Evolutionary conservation across 2,113 vertebrate species (phyloP), one percentile per base, ranked within the genome.

Genomic region (Callionymus lyra): DNA sequence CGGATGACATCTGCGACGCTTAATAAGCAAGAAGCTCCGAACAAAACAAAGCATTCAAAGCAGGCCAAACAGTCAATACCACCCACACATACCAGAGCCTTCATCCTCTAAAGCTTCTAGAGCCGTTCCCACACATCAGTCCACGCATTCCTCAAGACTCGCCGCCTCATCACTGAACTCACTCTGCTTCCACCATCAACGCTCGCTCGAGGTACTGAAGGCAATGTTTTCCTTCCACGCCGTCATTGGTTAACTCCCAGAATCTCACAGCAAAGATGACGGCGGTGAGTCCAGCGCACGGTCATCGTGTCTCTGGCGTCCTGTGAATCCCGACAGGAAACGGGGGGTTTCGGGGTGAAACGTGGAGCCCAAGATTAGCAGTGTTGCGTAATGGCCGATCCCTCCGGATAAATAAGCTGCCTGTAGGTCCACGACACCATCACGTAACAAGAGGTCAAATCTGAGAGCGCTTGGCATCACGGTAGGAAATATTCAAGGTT

Each of bases 21-120:
- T 69, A 46, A 67, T 48, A 52, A 55, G 54, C 33, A 42, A 53
- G 61, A 58, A 63, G 54, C 36, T 44, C 31, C 13, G 50, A 44
- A 59, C 52, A 80, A 68, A 79, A 76, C 69, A 31, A 56, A 50
- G 42, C 63, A 63, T 69, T 81, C 61, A 72, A 56, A 65, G 51
- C 18, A 74, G 55, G 68, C 55, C 64, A 73, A 71, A 64, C 52
- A 62, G 61, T 69, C 72, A 68, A 56, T 46, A 46, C 43, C 52
- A 48, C 59, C 60, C 56, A 68, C 66, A 60, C 63, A 77, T 56
- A 58, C 44, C 56, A 56, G 31, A 56, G 55, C 35, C 44, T 50
- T 56, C 52, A 42, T 70, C 52, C 62, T 62, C 54, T 31, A 63
- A 38, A 41, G 38, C 56, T 41, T 41, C 51, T 34, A 19, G 48